Evolutionary conservation across 1,140 invertebrate genomes (phyloP), one percentile per base, ranked within the genome.

Genomic region (Heliconius hewitsoni): DNA sequence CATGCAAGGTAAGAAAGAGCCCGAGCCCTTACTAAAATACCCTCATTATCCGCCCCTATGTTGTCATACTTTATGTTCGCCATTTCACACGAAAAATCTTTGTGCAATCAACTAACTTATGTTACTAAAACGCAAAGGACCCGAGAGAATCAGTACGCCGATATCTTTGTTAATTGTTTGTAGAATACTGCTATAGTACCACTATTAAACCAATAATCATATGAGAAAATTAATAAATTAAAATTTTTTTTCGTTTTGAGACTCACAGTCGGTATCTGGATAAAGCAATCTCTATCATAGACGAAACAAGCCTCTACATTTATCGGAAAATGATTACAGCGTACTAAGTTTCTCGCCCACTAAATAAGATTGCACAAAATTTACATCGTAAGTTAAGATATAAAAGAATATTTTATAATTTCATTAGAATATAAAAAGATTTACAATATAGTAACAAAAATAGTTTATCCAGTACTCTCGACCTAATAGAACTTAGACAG

Each of bases 1-100:
- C 55, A 81, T 66, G 76, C 74, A 82, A 78, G 81, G 83, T 83
- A 83, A 82, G 84, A 82, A 81, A 75, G 77, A 73, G 74, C 73
- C 13, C 74, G 77, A 73, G 71, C 70, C 77, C 77, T 73, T 46
- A 78, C 78, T 79, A 81, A 84, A 84, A 73, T 82, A 80, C 77
- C 83, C 81, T 82, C 81, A 83, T 84, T 81, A 79, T 30, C 73
- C 74, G 80, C 30, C 79, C 60, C 71, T 72, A 82, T 76, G 79
- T 80, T 79, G 81, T 81, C 82, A 81, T 81, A 84, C 81, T 76
- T 84, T 82, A 85, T 81, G 78, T 80, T n/a, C 72, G 60, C 76
- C 57, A 74, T 76, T 80, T 55, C 50, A 76, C 74, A 71, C 78
- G 60, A 80, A 71, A 80, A 50, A 74, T 72, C 78, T 76, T 66